Evolutionary conservation across 2,113 vertebrate species (phyloP).

Genomic region (Dermatemys mawii): DNA sequence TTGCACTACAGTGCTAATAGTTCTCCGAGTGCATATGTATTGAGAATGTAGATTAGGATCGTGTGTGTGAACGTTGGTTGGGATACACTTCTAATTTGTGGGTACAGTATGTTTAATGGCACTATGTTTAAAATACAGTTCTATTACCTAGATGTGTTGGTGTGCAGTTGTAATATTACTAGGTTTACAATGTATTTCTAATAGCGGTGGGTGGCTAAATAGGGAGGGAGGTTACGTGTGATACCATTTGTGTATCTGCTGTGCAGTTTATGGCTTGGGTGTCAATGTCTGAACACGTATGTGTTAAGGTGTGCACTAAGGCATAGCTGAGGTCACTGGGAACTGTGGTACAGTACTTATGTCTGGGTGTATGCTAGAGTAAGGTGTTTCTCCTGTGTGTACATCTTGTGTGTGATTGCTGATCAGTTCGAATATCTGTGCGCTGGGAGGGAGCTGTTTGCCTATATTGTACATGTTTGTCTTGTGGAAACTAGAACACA

Average conservation of each 20-base stretch:
- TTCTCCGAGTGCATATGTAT: rapidly evolving
- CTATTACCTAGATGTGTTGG: background rate
- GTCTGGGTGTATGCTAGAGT: background rate
- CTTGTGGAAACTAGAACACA: background rate
- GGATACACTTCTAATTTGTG: background rate
- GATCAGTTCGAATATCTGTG: background rate
- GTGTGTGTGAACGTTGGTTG: background rate
- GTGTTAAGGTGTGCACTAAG: background rate
- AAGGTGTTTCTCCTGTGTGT: background rate
- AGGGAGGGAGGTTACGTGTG: rapidly evolving
- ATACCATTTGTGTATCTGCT: background rate
- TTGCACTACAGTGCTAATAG: background rate
- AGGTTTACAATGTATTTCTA: background rate
- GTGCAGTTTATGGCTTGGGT: background rate
- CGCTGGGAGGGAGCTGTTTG: background rate
- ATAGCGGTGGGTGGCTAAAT: background rate
- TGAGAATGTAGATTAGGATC: background rate
- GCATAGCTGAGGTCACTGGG: background rate
- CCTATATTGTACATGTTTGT: rapidly evolving
- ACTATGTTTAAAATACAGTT: background rate
- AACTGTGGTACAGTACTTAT: background rate
- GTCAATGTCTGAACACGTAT: background rate
- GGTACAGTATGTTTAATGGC: background rate
- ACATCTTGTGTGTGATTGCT: background rate
- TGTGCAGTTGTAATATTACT: background rate